These are phyloP conservation scores for Hydractinia symbiolongicarpus DNA, from an alignment of 30 jellyfish, hydroid and myxozoan genomes.

Conservation along the genomic window DNA sequence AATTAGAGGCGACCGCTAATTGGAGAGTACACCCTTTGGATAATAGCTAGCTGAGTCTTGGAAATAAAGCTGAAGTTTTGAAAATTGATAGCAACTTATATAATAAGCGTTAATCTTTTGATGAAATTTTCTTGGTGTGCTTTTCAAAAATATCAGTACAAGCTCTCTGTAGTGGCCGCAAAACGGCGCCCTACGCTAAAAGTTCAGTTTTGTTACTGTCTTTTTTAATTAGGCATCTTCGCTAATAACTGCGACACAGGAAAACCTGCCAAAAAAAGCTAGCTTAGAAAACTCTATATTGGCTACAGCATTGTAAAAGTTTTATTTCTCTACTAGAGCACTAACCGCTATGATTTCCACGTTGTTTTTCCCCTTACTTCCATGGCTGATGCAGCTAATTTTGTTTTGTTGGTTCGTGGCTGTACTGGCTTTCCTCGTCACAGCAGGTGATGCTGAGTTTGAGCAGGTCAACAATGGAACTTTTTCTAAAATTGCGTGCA, in stretches of 20 bases:
- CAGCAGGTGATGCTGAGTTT: slow-evolving; percentile 65
- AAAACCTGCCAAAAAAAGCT: too few species aligned
- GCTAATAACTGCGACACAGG: not conserved
- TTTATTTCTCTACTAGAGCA: slow-evolving; percentile 29
- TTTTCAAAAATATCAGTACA: too few species aligned
- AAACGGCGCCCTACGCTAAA: too few species aligned
- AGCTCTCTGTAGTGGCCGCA: too few species aligned
- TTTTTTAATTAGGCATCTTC: too few species aligned
- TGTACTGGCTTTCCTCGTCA: slow-evolving; percentile 50
- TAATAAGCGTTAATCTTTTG: too few species aligned
- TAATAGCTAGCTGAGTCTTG: not conserved
- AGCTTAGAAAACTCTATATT: too few species aligned
- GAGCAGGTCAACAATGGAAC: slow-evolving; percentile 65
- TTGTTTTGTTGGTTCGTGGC: slow-evolving; percentile 63
- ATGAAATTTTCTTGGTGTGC: too few species aligned
- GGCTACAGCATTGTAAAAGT: too few species aligned
- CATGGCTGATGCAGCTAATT: slow-evolving; percentile 56
- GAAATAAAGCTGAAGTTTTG: too few species aligned
- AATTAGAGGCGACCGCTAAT: not conserved
- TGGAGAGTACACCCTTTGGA: not conserved
- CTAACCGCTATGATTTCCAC: slow-evolving; percentile 54
- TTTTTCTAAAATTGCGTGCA: slow-evolving; percentile 42
- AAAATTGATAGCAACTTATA: too few species aligned
- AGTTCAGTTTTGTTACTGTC: not conserved
- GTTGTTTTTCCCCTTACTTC: slow-evolving; percentile 49